Evolutionary conservation across 2,888 invertebrate species (phyloP).

Genomic region (Campopleginae sp.): DNA sequence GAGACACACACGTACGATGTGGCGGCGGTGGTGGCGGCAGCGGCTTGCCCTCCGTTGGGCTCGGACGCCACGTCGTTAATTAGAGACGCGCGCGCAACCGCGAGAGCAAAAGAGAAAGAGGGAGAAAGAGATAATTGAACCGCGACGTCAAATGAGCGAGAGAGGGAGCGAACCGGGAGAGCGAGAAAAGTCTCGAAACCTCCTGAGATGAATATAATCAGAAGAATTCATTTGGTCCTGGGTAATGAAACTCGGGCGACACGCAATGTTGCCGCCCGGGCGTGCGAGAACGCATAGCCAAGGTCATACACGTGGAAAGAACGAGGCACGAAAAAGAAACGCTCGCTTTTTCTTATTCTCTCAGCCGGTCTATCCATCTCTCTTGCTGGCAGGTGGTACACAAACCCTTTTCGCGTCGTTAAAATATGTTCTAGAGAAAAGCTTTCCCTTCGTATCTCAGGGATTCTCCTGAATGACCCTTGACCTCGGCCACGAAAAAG

Average conservation of each 20-base stretch:
- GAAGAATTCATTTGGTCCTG: conserved; percentile 75
- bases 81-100: conserved; percentile 71
- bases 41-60: conserved; percentile 59
- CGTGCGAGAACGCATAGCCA: conserved; percentile 31
- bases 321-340: conserved; percentile 22
- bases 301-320: conserved; percentile 26
- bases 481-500: conserved; percentile 55
- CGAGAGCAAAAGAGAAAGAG: conserved; percentile 40
- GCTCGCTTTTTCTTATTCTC: conserved; percentile 24
- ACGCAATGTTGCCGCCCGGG: conserved; percentile 69
- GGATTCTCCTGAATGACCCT: conserved; percentile 46
- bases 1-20: conserved; percentile 50
- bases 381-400: conserved; percentile 66
- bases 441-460: conserved; percentile 14
- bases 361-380: background rate
- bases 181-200: conserved; percentile 10
- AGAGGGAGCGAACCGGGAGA: conserved; percentile 10
- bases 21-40: conserved; percentile 48
- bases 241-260: conserved; percentile 78
- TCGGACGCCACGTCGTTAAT: conserved; percentile 76
- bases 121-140: conserved; percentile 36
- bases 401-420: conserved; percentile 49
- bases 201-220: conserved; percentile 60
- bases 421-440: conserved; percentile 39
- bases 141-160: conserved; percentile 1